phyloP scores from a whole-genome alignment of 2,888 invertebrate genomes.

The Bombylius major region DNA sequence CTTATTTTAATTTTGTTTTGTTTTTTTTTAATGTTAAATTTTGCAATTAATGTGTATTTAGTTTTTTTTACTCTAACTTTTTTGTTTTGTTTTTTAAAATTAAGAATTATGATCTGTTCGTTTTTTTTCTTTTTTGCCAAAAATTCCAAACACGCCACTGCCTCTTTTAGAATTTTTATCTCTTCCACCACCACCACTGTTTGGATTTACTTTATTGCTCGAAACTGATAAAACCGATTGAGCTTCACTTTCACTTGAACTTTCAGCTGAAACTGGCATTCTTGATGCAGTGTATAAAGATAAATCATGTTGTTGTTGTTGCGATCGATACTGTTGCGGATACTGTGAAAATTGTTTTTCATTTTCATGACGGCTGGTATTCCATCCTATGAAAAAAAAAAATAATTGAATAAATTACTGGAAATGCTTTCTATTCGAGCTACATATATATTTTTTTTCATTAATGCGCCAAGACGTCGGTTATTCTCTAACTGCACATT shows the following conservation, averaged over 20 bases:
- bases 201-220: constrained; percentile 27
- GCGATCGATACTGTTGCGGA: constrained; percentile 16
- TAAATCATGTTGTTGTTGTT: neutral
- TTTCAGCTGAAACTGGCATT: constrained; percentile 32
- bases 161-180: constrained; percentile 8
- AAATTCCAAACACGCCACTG: constrained; percentile 34
- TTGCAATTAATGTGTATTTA: too few relatives aligned
- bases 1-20: too few relatives aligned
- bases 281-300: constrained; percentile 24
- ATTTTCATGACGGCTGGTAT: constrained; percentile 30
- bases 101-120: constrained; percentile 25
- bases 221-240: constrained; percentile 35
- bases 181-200: constrained; percentile 16
- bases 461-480: too few relatives aligned
- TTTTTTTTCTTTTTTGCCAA: constrained; percentile 33
- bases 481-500: too few relatives aligned
- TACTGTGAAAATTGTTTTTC: constrained; percentile 25
- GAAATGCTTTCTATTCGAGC: too few relatives aligned
- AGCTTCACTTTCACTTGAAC: constrained; percentile 37
- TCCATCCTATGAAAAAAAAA: constrained; percentile 28
- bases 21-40: too few relatives aligned
- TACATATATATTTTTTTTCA: too few relatives aligned
- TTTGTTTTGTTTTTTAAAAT: too few relatives aligned
- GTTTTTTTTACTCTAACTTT: too few relatives aligned
- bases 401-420: neutral